These are phyloP conservation scores for Myxocyprinus asiaticus DNA, from an alignment of 2,113 vertebrate genomes.

Conservation along the genomic window DNA sequence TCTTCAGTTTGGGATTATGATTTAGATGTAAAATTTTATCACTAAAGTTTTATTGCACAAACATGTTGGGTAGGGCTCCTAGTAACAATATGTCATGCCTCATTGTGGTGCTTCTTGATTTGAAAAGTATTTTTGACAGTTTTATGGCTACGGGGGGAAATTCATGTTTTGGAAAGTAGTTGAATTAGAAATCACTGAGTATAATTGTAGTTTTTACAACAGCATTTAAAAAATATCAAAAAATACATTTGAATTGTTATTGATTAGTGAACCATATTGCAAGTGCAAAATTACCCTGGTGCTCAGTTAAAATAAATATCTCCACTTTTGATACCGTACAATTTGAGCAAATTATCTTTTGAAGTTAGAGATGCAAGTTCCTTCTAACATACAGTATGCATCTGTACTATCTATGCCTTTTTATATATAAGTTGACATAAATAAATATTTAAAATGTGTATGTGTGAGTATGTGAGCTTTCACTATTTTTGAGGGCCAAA, in stretches of 20 bases:
- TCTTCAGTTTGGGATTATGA: conserved; percentile 34
- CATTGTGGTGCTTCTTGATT: conserved; percentile 30
- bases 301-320: not conserved
- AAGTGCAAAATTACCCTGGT: not conserved
- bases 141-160: conserved; percentile 24
- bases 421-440: too few species aligned
- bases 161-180: conserved; percentile 27
- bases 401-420: too few species aligned
- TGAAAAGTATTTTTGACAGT: conserved; percentile 15
- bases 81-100: conserved; percentile 28
- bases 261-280: not conserved
- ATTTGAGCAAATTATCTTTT: too few species aligned
- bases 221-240: not conserved
- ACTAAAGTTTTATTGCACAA: conserved; percentile 1
- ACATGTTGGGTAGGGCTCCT: conserved; percentile 24
- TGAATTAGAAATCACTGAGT: conserved; percentile 31
- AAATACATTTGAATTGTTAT: not conserved
- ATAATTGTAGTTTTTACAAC: too few species aligned
- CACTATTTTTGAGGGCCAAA: too few species aligned
- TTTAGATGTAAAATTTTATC: conserved; percentile 9
- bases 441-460: too few species aligned
- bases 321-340: too few species aligned
- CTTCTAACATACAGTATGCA: too few species aligned
- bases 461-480: too few species aligned
- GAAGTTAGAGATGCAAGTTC: too few species aligned